Base-by-base conservation (phyloP, 2,113 vertebrate genomes). In the Pyxicephalus adspersus region DNA sequence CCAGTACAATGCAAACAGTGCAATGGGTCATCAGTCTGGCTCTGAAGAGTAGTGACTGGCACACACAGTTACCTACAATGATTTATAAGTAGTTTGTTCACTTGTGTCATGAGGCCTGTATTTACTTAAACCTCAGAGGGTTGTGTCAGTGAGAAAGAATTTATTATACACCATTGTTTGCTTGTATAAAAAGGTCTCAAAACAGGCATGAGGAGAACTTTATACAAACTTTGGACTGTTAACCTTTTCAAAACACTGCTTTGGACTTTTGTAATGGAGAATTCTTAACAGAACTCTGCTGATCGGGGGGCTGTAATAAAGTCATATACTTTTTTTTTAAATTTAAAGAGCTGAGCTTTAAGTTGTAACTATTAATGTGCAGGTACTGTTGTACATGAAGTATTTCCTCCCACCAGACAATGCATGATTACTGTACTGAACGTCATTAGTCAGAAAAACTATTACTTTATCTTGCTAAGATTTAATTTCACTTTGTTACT, bases 91-190 rank as follows among this genome's bases (percentile, higher is more conserved):
- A 5, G n/a, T 61, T 75, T 23, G 17, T 45, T 45, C n/a, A 60
- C n/a, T 25, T 60, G 55, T 50, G 19, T 60, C 54, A 25, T 19
- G 28, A 18, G 34, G 55, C 19, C 52, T 58, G 22, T 55, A 55
- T 73, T 73, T 61, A 57, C 18, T 63, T 76, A 45, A 45, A 73
- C 16, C 57, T 52, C 54, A 34, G 54, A 58, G 25, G 23, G 52
- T n/a, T 78, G 76, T 58, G 26, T 67, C 51, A 67, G 63, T 54
- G 15, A 45, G n/a, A 67, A 67, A 38, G 76, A 45, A 67, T 67
- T 67, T 67, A 76, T 76, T 57, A 22, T 61, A 26, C 34, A 50
- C 57, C 22, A 26, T 76, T 76, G 58, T 63, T 76, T 76, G 57
- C 31, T 18, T 63, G 23, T 34, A 31, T 63, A 20, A 17, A 23